Evolutionary conservation across 2,888 invertebrate genomes (phyloP), one percentile per base, ranked within the genome.

Genomic region (Pseudococcus longispinus): DNA sequence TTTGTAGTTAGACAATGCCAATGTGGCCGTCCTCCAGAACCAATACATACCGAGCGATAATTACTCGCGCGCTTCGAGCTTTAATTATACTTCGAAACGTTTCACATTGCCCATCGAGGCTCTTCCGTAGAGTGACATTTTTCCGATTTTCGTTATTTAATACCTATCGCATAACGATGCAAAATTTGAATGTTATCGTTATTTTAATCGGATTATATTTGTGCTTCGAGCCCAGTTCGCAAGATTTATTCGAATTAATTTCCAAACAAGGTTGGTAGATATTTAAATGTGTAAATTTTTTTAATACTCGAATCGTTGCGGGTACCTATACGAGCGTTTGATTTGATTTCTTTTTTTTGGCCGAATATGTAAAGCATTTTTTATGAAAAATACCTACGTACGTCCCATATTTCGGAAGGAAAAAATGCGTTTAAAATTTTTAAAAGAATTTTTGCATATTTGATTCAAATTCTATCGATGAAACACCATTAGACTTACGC

Each of bases 11-110:
- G 74, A 74, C 74, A 74, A 74, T 74, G 74, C 74, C 74, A 74
- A 74, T 74, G 74, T 74, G 32, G 74, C 74, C 74, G 74, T 74
- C 74, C 74, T 74, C 74, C 74, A 74, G 32, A 32, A n/a, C 74
- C 37, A 32, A 74, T 37, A 8, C n/a, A 74, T 37, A 8, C n/a
- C 18, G n/a, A 32, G 3, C 37, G n/a, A 74, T 37, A 74, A 74
- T 74, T 74, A 74, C 74, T 74, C 37, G 37, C 18, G 37, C 37
- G 74, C 32, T 74, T 74, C 74, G 70, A 37, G 37, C n/a, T 74
- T 29, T 74, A 74, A 74, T 74, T 74, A 74, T 26, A 37, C 37
- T 74, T 74, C n/a, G n/a, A 1, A 74, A 74, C 74, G 32, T 74
- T 74, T 51, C n/a, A n/a, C 15, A 51, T 51, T 51, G n/a, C 29